Base-by-base conservation (phyloP, 1,140 invertebrate genomes). In the Drosophila bocki region DNA sequence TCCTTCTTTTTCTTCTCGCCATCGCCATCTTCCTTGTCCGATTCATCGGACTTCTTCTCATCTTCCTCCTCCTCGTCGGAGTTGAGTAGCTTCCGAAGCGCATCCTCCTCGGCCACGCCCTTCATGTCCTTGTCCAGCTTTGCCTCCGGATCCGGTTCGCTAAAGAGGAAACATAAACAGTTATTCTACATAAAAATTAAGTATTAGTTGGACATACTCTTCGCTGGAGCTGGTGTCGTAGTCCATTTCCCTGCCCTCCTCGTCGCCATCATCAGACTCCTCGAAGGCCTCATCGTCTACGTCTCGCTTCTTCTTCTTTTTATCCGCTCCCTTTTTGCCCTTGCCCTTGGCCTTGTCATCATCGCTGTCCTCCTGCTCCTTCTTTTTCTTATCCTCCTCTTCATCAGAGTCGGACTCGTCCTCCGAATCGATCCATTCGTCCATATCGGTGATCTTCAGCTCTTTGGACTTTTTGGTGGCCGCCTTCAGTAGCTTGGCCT, bases 211-310 rank as follows among this genome's bases (percentile, higher is more conserved):
- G 5, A 82, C 87, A 67, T 92, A 94, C 95, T 95, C 95, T 62
- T 95, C 95, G 17, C 96, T 97, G 6, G 96, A 97, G 85, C 97
- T 96, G 3, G 96, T 97, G 80, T 97, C 97, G 80, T 98, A 98
- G 93, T 97, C 97, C 63, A 95, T 94, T 94, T 99, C 98, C 71
- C 97, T 93, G 1, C 98, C 98, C 94, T 99, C 98, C 90, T 97
- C 97, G 93, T 99, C 98, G 0, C 98, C 98, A 93, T 99, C 98
- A 93, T 99, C 98, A 88, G 98, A 99, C 93, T 99, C 98, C 93
- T 99, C 98, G 58, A 97, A 95, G 0, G 97, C 97, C 90, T 98
- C 98, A 80, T 97, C 96, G 83, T 98, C 96, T 0, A 97, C 95
- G 71, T 95, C 95, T 67, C 96, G 94, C 61, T 95, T 95, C 60